A percentile compares a stretch with the other conserved stretches of the same genome.
These are phyloP conservation scores for Semnornis frantzii DNA, from an alignment of 2,113 vertebrate genomes.

Conservation along the genomic window DNA sequence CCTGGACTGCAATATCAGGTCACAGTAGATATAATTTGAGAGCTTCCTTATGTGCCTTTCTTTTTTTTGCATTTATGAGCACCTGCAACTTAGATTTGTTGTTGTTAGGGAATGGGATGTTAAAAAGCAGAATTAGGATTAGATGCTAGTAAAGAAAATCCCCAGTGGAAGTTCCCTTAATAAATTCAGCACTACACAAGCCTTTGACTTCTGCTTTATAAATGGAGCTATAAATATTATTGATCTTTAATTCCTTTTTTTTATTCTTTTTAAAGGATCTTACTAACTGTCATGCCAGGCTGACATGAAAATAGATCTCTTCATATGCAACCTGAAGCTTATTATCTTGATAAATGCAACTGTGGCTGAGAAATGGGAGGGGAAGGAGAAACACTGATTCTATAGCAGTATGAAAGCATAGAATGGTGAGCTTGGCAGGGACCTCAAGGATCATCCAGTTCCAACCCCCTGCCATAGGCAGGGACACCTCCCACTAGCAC, in stretches of 20 bases:
- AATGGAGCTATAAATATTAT: conserved; percentile 51
- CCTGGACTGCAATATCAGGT: conserved; percentile 12
- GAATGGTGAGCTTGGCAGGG: too few species aligned
- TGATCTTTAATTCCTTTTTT: conserved; percentile 20
- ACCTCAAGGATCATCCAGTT: too few species aligned
- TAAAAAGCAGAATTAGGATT: not conserved
- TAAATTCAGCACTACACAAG: conserved; percentile 13
- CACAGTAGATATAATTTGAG: not conserved
- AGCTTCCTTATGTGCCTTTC: not conserved
- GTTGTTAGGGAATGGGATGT: not conserved
- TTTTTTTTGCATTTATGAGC: not conserved
- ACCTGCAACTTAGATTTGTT: conserved; percentile 13
- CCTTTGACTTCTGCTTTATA: conserved; percentile 44
- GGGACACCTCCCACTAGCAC: too few species aligned
- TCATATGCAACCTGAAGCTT: conserved; percentile 17
- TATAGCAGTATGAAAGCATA: not conserved
- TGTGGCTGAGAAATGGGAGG: not conserved
- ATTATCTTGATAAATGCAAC: conserved; percentile 32
- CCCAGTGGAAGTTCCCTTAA: not conserved
- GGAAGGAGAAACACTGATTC: not conserved
- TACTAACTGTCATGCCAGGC: not conserved
- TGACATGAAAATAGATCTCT: conserved; percentile 37
- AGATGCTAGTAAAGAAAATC: conserved; percentile 9
- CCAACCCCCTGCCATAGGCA: too few species aligned
- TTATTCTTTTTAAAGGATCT: conserved; percentile 31